A percentile compares a stretch with the other conserved stretches of the same genome.
These are phyloP conservation scores for Lindbergichthys nudifrons DNA, from an alignment of 2,797 vertebrate species.

Conservation along the genomic window DNA sequence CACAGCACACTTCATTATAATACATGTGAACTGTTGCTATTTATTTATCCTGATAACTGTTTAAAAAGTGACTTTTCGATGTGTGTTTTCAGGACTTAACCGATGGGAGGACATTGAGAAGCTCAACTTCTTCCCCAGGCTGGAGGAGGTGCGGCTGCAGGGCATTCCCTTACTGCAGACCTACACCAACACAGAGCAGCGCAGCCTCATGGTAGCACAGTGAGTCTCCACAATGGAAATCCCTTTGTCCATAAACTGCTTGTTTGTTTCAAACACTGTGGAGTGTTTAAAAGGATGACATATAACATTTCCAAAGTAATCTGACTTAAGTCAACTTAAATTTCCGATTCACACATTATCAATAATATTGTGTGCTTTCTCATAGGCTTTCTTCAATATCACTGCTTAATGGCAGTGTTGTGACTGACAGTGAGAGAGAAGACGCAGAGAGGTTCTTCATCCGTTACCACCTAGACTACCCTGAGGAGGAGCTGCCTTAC, in stretches of 20 bases:
- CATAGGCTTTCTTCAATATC: slow-evolving; percentile 91
- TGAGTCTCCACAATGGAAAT: slow-evolving; percentile 66
- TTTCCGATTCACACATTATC: neutral
- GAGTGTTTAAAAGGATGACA: too few relatives aligned
- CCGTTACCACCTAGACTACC: slow-evolving; percentile 91
- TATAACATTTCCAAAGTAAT: too few relatives aligned
- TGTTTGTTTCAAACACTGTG: neutral
- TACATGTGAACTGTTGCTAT: neutral
- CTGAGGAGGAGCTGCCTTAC: slow-evolving; percentile 87
- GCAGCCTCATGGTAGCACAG: slow-evolving; percentile 94
- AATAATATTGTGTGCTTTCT: neutral
- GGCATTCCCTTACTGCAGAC: slow-evolving; percentile 95
- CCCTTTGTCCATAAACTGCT: neutral
- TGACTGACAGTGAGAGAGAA: slow-evolving; percentile 92
- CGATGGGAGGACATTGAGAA: slow-evolving; percentile 98
- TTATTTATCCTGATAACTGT: neutral
- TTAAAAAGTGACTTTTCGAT: neutral
- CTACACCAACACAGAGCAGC: slow-evolving; percentile 93
- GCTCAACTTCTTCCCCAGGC: slow-evolving; percentile 94
- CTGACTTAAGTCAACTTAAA: too few relatives aligned
- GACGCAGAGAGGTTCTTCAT: slow-evolving; percentile 98
- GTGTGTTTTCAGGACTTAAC: slow-evolving; percentile 87
- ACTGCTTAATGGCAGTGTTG: slow-evolving; percentile 93
- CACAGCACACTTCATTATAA: neutral
- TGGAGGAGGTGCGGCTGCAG: slow-evolving; percentile 95